Evolutionary conservation across 2,888 invertebrate genomes (phyloP), one percentile per base, ranked within the genome.

Genomic region (Chymomyza caudatula): DNA sequence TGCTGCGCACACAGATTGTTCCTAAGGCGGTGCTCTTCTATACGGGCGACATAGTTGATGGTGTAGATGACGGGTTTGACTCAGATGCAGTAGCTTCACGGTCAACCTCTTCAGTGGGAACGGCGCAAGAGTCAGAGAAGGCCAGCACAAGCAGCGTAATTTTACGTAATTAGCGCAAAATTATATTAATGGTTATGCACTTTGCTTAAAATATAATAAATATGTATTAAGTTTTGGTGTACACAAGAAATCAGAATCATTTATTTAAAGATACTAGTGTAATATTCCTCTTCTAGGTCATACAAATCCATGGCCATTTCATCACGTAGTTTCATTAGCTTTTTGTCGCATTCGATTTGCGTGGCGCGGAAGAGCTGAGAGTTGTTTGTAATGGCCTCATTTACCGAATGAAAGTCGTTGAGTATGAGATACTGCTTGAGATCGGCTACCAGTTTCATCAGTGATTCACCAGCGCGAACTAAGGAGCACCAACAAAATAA

Each of bases 371-470:
- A 97, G 11, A 97, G 90, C 88, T 96, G 96, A 0, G 96, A 96
- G 88, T 97, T 98, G 78, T 96, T 95, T n/a, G 96, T 95, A 72
- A 99, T 98, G 0, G 98, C 97, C 88, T 98, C 98, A 90, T 99
- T 99, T 0, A 99, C 97, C 1, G 98, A 98, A 52, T 98, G 98
- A 89, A 99, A 99, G 91, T 99, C 99, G 90, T 99, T 99, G 19
- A 99, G 92, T 84, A 99, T 98, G 52, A 99, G 92, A 90, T 98
- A 99, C 88, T 99, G 98, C 88, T 99, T 99, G 71, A 99, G 96
- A 89, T 99, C 98, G 0, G 98, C 97, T 0, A 98, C 98, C 25
- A 99, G 92, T 90, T 98, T 98, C 96, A 98, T 97, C 22, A 99
- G 90, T 0, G 98, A 98, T 91, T 99, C 98, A 0, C 97, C 98